Conservation (phyloP, 2,888 invertebrate genomes). For the Celastrina argiolus region DNA sequence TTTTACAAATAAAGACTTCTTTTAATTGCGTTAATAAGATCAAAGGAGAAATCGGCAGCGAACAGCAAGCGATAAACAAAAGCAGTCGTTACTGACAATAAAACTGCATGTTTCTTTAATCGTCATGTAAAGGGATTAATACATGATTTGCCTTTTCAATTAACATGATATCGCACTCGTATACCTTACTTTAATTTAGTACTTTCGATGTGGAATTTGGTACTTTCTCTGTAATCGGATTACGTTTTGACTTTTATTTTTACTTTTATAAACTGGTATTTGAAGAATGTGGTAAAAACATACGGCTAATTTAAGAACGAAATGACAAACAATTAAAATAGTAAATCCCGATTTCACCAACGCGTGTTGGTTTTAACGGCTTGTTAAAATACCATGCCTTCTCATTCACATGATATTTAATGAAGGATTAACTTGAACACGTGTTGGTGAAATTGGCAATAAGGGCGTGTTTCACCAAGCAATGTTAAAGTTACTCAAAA, state of each 20-base stretch:
- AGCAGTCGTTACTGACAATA: constrained; percentile 32
- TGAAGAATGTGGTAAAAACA: neutral
- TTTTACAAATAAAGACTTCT: too few relatives aligned
- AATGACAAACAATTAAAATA: too few relatives aligned
- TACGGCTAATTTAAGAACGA: too few relatives aligned
- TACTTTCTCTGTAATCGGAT: constrained; percentile 70
- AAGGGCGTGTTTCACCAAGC: too few relatives aligned
- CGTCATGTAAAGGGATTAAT: constrained; percentile 44
- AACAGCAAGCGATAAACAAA: constrained; percentile 8
- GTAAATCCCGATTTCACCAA: too few relatives aligned
- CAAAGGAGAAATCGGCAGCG: constrained; percentile 17
- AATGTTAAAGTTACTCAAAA: too few relatives aligned
- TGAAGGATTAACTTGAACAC: too few relatives aligned
- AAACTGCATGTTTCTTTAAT: constrained; percentile 40
- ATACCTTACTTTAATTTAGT: constrained; percentile 46
- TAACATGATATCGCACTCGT: constrained; percentile 64
- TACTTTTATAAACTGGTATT: neutral
- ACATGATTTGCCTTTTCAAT: constrained; percentile 45
- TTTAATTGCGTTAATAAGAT: neutral
- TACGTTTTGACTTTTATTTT: constrained; percentile 40
- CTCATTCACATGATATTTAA: too few relatives aligned
- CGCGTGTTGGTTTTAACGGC: too few relatives aligned
- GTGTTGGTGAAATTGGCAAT: too few relatives aligned
- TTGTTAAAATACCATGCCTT: too few relatives aligned
- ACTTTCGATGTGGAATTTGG: constrained; percentile 53